These are phyloP conservation scores for Campoplex nolae DNA, from an alignment of 2,888 invertebrate species.

Conservation along the genomic window DNA sequence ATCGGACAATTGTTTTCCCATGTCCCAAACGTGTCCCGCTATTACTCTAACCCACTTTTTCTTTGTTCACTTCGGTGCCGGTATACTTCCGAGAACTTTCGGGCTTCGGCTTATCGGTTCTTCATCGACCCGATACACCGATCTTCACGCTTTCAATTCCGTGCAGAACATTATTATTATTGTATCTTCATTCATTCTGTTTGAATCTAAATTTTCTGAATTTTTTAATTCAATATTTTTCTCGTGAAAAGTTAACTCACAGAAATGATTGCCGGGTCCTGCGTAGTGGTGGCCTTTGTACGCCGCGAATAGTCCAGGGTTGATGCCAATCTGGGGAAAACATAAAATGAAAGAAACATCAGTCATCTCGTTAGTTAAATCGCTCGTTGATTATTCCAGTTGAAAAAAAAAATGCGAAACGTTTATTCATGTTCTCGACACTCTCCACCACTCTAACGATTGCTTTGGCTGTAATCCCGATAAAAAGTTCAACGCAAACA, in stretches of 20 bases:
- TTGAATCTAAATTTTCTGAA: not conserved
- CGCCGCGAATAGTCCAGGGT: constrained; percentile 98
- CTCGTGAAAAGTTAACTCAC: constrained; percentile 85
- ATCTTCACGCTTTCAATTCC: not conserved
- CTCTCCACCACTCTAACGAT: not conserved
- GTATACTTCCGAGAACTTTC: not conserved
- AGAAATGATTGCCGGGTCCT: constrained; percentile 99
- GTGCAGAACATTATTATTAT: no score
- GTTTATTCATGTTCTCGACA: not conserved
- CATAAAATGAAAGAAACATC: constrained; percentile 15
- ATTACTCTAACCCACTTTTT: not conserved
- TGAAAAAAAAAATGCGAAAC: not conserved
- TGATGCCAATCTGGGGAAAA: constrained; percentile 95
- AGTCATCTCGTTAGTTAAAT: not conserved
- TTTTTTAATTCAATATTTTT: no score
- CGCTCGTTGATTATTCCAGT: not conserved
- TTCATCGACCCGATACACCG: not conserved
- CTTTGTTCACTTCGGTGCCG: not conserved
- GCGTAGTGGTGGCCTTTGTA: constrained; percentile 99
- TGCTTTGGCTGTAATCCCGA: not conserved
- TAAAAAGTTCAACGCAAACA: not conserved
- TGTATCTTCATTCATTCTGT: no score
- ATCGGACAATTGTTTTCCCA: not conserved
- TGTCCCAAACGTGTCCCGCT: not conserved
- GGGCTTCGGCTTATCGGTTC: not conserved